phyloP scores from a whole-genome alignment of 2,113 vertebrate species.

The Heterocephalus glaber region DNA sequence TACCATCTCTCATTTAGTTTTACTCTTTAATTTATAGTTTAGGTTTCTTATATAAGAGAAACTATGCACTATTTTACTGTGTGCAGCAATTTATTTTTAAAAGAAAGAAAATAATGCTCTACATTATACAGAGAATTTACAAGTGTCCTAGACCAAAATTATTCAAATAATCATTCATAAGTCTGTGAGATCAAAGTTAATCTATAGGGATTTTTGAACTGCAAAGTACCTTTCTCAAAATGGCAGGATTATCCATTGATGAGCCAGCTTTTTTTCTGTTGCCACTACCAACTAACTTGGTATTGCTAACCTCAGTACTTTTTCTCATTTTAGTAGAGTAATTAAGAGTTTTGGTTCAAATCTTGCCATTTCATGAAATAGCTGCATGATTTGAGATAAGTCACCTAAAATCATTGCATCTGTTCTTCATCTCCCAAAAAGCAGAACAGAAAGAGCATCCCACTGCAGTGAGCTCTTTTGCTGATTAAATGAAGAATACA shows the following conservation, averaged over 20 bases:
- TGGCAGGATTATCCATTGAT: not conserved
- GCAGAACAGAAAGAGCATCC: not conserved
- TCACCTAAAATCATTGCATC: not conserved
- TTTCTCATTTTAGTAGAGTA: not conserved
- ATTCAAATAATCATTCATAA: slow-evolving; percentile 49
- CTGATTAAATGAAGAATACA: not conserved
- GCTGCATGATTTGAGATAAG: not conserved
- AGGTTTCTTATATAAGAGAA: not conserved
- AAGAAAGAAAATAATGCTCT: slow-evolving; percentile 50
- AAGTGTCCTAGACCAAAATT: slow-evolving; percentile 5
- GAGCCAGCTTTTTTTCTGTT: not conserved
- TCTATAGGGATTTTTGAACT: slow-evolving; percentile 17
- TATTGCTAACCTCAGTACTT: not conserved
- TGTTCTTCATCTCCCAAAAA: not conserved
- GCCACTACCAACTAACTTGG: not conserved
- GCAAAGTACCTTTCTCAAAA: slow-evolving; percentile 44
- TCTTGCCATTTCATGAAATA: not conserved
- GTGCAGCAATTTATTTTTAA: not conserved
- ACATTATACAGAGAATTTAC: not conserved
- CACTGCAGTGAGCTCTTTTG: not conserved
- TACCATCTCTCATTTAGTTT: not conserved
- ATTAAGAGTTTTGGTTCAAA: not conserved
- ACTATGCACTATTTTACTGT: not conserved
- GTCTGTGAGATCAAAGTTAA: slow-evolving; percentile 1
- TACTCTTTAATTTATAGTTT: not conserved